Percentiles rank a stretch among this genome's conserved stretches.
Conservation (phyloP, 2,797 vertebrate genomes). For the Falco columbarius region DNA sequence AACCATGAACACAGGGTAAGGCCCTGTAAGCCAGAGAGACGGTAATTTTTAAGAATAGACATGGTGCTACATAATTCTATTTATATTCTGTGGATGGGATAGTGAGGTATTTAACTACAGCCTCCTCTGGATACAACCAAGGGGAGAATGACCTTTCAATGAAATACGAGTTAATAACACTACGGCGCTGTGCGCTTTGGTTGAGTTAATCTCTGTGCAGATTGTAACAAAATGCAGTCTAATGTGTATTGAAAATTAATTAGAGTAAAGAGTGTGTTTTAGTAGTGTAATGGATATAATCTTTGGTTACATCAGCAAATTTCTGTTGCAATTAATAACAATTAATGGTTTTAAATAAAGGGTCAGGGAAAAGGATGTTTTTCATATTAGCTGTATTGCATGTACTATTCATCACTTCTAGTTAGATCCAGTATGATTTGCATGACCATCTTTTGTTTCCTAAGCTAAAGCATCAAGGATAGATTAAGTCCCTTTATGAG, state of each 20-base stretch:
- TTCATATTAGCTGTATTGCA: not conserved
- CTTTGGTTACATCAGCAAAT: conserved; percentile 45
- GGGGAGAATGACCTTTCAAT: conserved; percentile 64
- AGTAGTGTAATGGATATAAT: conserved; percentile 43
- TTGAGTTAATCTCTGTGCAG: conserved; percentile 27
- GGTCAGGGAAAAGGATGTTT: not conserved
- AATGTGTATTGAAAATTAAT: conserved; percentile 73
- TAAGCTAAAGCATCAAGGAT: conserved; percentile 44
- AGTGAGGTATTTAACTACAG: conserved; percentile 40
- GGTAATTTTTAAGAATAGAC: not conserved
- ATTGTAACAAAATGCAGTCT: conserved; percentile 53
- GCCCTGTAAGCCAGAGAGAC: not conserved
- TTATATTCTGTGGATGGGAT: conserved; percentile 14
- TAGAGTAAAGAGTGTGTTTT: conserved; percentile 44
- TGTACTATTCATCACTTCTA: conserved; percentile 8
- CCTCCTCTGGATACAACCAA: conserved; percentile 30
- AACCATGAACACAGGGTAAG: not conserved
- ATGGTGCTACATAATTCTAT: not conserved
- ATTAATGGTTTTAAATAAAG: conserved; percentile 55
- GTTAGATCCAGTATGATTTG: conserved; percentile 39
- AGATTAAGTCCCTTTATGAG: conserved; percentile 56
- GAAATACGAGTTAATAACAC: conserved; percentile 71
- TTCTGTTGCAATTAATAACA: conserved; percentile 67
- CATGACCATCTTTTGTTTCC: conserved; percentile 41
- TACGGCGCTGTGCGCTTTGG: conserved; percentile 28